Evolutionary conservation across 2,888 invertebrate species (phyloP), one percentile per base, ranked within the genome.

Genomic region (Drosophila sordidapex): DNA sequence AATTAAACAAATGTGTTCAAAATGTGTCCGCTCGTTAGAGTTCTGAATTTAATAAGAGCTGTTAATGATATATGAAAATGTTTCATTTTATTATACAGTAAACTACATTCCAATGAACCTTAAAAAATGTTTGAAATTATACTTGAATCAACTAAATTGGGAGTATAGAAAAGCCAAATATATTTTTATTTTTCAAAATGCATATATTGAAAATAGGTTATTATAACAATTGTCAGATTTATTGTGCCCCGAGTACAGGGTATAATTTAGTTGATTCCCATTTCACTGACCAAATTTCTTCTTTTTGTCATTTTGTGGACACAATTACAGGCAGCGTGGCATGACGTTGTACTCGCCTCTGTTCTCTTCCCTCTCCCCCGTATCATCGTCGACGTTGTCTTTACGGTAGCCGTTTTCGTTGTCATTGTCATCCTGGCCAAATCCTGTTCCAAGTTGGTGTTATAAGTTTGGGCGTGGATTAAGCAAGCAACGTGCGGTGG

Each of bases 381-480:
- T 10, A 13, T 43, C 25, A 2, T 40, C 13, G 5, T 56, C 27
- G n/a, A 11, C 21, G 21, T 43, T 49, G 52, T 49, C 29, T 46
- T 43, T 40, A 40, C 21, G 38, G 51, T 60, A 53, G 69, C 27
- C 51, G 40, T 48, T 71, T 48, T 56, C 59, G 57, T 13, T 54
- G 58, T 62, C 76, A 70, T 54, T 56, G 76, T 69, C 63, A 71
- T 66, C 48, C 64, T 69, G 67, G 65, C 76, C 76, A 83, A 83
- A 81, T 76, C 79, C 81, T 69, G 66, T 71, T 72, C 72, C 74
- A 80, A 84, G 71, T 68, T 75, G 63, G 59, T 72, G 77, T 74
- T 76, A 76, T 71, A 82, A 85, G 72, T 87, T 70, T 67, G 56
- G 65, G 67, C 62, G 68, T 63, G 85, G 85, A 82, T 89, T 87